Base-by-base conservation (phyloP, 2,888 invertebrate species). In the Aplocera efformata region DNA sequence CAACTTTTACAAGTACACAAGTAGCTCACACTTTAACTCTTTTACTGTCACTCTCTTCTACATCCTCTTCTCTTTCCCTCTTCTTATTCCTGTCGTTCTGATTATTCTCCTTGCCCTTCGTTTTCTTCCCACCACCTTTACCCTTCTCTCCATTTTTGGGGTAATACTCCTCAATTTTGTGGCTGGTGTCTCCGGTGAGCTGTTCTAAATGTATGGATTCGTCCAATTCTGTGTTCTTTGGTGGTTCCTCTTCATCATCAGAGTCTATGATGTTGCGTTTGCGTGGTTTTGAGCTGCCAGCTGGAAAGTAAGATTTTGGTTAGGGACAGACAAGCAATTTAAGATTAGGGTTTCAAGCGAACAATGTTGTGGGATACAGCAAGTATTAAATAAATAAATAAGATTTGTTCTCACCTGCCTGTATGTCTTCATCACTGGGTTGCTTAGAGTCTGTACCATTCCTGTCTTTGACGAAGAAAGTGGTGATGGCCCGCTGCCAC, bases 401-500 rank as follows among this genome's bases (percentile, higher is more conserved):
- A 17, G 2, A 5, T 17, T 3, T 17, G 13, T 17, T n/a, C 26
- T 35, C 48, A 7, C 57, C 61, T n/a, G 59, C 50, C 1, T 53
- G 56, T 0, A 53, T 47, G 0, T 44, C 49, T 1, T 43, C 46
- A 0, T 56, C 13, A 17, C 5, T 17, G 13, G 13, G 13, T 5
- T 17, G 2, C 13, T 17, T 51, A 0, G 42, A 50, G 0, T 13
- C 26, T 13, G 1, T 10, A 9, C 13, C 23, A 7, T 29, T 25
- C 3, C 9, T 23, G 0, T 10, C 23, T 8, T 69, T 77, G 13
- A 72, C 60, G 40, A 90, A 89, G 66, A 91, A 91, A 22, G 60
- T 79, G 1, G 90, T 90, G 43, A 91, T 91, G 0, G 90, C 86
- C 24, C 78, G 80, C 63, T 91, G 90, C 91, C 91, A 91, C 8